phyloP scores from a whole-genome alignment of 64 coral and sea anemone genomes.

The Montipora foliosa region DNA sequence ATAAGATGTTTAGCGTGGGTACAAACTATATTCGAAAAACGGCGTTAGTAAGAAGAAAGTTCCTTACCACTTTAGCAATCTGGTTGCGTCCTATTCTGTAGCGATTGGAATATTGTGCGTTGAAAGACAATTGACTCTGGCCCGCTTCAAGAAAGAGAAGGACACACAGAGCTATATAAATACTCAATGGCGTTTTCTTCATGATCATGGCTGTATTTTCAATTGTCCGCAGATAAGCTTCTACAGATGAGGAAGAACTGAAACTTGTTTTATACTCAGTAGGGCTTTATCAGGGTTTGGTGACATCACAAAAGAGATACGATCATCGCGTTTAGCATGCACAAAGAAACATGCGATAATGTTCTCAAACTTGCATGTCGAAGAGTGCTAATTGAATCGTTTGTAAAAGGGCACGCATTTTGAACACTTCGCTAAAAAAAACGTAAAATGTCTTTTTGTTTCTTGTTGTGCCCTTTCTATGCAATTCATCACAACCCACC shows the following conservation, averaged over 20 bases:
- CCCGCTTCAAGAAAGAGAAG: constrained; percentile 11
- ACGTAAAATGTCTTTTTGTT: background rate
- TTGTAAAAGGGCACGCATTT: background rate
- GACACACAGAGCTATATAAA: background rate
- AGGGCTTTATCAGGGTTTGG: constrained; percentile 2
- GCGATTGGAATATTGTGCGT: background rate
- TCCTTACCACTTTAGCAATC: constrained; percentile 9
- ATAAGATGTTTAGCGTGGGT: background rate
- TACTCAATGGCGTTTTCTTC: background rate
- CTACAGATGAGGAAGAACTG: background rate
- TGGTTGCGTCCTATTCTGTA: background rate
- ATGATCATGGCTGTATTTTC: background rate
- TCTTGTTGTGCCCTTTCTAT: background rate
- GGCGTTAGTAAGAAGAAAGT: background rate
- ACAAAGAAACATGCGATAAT: background rate
- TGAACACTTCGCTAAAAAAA: background rate
- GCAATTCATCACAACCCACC: background rate
- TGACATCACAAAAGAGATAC: background rate
- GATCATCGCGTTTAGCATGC: too few relatives aligned
- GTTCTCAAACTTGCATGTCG: background rate
- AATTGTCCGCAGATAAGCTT: background rate
- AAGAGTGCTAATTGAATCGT: background rate
- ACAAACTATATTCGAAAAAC: background rate
- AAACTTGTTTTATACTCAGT: constrained; percentile 8
- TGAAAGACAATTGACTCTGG: constrained; percentile 11